Evolutionary conservation across 2,113 vertebrate species (phyloP).

Genomic region (Alaudala cheleensis): DNA sequence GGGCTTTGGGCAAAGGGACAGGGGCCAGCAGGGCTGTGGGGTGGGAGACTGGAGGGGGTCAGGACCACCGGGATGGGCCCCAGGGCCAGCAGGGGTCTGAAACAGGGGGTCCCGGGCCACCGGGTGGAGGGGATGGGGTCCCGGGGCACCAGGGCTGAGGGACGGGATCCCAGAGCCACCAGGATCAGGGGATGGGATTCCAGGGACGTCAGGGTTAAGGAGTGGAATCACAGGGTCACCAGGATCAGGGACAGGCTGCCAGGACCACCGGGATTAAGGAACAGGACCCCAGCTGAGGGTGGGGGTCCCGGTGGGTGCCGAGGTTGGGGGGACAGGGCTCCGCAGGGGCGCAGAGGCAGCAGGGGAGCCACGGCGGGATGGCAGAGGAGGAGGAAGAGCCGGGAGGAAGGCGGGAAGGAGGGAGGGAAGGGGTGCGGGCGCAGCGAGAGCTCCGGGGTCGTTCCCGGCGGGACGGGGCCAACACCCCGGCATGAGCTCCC

Average conservation of each 20-base stretch:
- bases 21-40: background rate
- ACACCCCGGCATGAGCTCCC: background rate
- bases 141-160: background rate
- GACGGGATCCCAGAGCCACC: background rate
- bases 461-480: fast-evolving
- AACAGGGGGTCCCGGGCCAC: too few relatives aligned
- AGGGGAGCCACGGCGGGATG: fast-evolving
- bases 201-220: background rate
- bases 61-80: background rate
- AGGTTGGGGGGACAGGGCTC: fast-evolving
- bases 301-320: background rate
- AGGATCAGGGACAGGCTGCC: fast-evolving
- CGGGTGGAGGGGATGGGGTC: fast-evolving
- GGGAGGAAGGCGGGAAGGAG: background rate
- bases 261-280: background rate
- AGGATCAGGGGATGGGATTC: fast-evolving
- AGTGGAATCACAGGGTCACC: background rate
- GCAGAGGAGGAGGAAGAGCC: background rate
- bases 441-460: background rate
- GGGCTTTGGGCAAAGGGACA: background rate
- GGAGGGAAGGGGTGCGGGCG: fast-evolving
- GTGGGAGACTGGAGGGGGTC: background rate
- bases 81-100: fast-evolving
- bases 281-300: background rate
- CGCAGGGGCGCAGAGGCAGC: fast-evolving